Base-by-base conservation (phyloP, 2,888 invertebrate species). In the Hypomecis punctinalis region DNA sequence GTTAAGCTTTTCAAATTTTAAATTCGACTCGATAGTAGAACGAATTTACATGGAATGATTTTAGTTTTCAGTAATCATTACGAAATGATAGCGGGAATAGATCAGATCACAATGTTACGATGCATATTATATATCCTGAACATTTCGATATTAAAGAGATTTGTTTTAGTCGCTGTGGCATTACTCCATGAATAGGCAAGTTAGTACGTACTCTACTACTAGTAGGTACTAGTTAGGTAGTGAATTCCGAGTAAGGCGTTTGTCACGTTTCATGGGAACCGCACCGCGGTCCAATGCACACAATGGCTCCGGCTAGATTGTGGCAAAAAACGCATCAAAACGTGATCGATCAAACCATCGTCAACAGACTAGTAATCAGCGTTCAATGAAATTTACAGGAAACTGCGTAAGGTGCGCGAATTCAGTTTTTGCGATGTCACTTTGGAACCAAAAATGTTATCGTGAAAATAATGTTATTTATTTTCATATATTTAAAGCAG, bases 221-320 rank as follows among this genome's bases (percentile, higher is more conserved):
- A 43, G 39, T 51, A 23, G 23, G 23, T 23, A 23, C 23, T 56
- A 56, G 39, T 7, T 55, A 37, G 36, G 7, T 56, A 39, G 46
- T 54, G 33, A 55, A 64, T 64, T 59, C 54, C 33, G 55, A 55
- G 55, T 47, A 37, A 40, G 40, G 45, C 55, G 43, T 56, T 72
- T 71, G 74, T 63, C 59, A 75, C 76, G 71, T 68, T 74, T 75
- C 78, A 80, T 77, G 81, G 76, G 79, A 80, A 81, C 74, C 72
- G 72, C 64, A 70, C 72, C 71, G 74, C 72, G 79, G 73, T 75
- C 74, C 62, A 74, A 57, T 70, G 76, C 80, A 72, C 72, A 81
- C 81, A 81, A 80, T 79, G 63, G 72, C 61, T 53, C 49, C 69
- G n/a, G 68, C 63, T 65, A 69, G 53, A 55, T 60, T 67, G 64